A percentile compares a stretch with the other conserved stretches of the same genome.
Evolutionary conservation across 1,140 invertebrate species (phyloP).

Genomic region (Bombus huntii): DNA sequence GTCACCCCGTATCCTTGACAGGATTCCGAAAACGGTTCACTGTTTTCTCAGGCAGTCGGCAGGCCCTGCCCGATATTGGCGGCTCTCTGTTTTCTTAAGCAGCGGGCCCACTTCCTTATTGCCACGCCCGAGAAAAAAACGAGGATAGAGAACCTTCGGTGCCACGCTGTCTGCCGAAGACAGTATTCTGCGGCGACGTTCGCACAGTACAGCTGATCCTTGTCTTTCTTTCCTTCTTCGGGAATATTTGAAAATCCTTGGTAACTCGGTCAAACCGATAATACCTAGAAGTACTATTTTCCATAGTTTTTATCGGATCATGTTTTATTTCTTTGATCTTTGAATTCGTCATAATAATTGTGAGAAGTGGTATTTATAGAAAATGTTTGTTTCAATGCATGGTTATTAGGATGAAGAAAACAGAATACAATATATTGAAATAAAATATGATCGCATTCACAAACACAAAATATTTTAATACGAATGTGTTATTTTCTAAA

Average conservation of each 20-base stretch:
- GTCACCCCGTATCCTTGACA: constrained; percentile 37
- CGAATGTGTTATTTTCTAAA: neutral
- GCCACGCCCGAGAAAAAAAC: constrained; percentile 65
- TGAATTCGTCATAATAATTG: neutral
- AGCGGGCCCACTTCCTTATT: constrained; percentile 80
- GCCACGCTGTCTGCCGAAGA: constrained; percentile 78
- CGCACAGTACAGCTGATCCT: neutral
- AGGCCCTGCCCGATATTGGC: constrained; percentile 76
- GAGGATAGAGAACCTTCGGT: constrained; percentile 68
- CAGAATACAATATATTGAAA: neutral
- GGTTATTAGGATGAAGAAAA: neutral
- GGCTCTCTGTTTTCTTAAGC: constrained; percentile 80
- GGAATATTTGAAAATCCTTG: neutral
- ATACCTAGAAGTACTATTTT: neutral
- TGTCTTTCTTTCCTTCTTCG: neutral
- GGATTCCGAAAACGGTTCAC: constrained; percentile 55
- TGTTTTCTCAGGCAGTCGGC: constrained; percentile 78
- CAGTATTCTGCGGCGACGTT: constrained; percentile 26
- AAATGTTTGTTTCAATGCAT: too few relatives aligned
- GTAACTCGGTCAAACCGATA: neutral
- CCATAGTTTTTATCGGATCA: neutral
- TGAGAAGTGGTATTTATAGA: too few relatives aligned
- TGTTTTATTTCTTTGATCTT: neutral
- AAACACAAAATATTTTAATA: neutral
- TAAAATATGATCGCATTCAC: neutral